Base-by-base conservation (phyloP, 2,888 invertebrate species). In the Lepidonotus clava region DNA sequence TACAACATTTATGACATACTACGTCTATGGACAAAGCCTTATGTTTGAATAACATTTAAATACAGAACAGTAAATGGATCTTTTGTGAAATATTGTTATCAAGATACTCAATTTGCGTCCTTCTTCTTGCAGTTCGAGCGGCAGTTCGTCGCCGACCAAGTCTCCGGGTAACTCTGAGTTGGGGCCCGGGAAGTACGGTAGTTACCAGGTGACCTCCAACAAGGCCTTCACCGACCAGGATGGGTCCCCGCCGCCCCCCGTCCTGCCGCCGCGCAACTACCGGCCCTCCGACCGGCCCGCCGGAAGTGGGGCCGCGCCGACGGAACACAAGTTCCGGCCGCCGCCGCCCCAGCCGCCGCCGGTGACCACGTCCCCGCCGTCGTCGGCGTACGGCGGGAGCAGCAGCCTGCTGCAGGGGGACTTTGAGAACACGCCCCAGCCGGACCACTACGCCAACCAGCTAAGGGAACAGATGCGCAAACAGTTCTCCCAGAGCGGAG, bases 261-360 rank as follows among this genome's bases (percentile, higher is more conserved):
- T 53, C 8, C 86, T 88, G 32, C 88, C 88, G 11, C 88, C 88
- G 18, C 77, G 88, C 46, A 88, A 87, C 76, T 88, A 88, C 84
- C 80, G 86, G 5, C 53, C 36, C n/a, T 18, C 40, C 51, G 46
- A 40, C 21, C 18, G 21, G 5, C 14, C 86, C 34, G 71, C 21
- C 18, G 11, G 28, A 1, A 32, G 28, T n/a, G 32, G 28, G 4
- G 1, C 66, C 28, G 66, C 38, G 1, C 40, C 77, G 8, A 46
- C 46, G 8, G 61, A 83, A n/a, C 56, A 83, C 83, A 53, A 36
- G 38, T 83, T 83, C 67, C 66, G 85, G 66, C 66, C 67, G 21
- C 66, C 67, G 53, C 77, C 77, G 34, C 46, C 40, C n/a, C 67
- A 36, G 32, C 46, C 46, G 46, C 8, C 46, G 18, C 61, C 66